Base-by-base conservation (phyloP, 1,140 invertebrate genomes). In the Drosophila bifasciata region DNA sequence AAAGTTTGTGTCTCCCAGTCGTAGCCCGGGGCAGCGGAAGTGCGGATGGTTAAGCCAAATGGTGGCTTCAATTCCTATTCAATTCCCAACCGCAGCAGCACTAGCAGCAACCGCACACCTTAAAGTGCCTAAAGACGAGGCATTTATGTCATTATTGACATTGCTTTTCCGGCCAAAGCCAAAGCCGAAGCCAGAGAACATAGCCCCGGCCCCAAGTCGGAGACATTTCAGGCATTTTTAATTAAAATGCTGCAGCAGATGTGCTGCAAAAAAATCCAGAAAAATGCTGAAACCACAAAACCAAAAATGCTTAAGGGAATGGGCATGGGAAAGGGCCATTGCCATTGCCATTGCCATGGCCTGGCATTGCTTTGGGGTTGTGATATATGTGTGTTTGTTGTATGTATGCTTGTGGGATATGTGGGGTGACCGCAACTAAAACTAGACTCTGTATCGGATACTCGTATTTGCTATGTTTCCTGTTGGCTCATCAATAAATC, bases 401-500 rank as follows among this genome's bases (percentile, higher is more conserved):
- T 8, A 39, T 43, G 7, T 25, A 51, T 36, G 23, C 25, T 28
- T 28, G 6, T 25, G 45, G 11, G 25, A 25, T 51, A 7, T 51
- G 28, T 7, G 49, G 49, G 32, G 11, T 36, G 32, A 36, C 48
- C 41, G 16, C 44, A 50, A 46, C 68, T 43, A 62, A 51, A 76
- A 76, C 58, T 76, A 59, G 53, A 57, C 43, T 51, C 45, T 41
- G 49, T 60, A 61, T 56, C 76, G 56, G 60, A 66, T 57, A 56
- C 21, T 56, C 44, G 60, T 41, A 77, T 83, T 77, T 76, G 74
- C 69, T 43, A 73, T 76, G 77, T 73, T 83, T 84, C 64, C 57
- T 76, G 77, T 64, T 74, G 58, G 73, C 83, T 88, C 81, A 86
- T 88, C 83, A 86, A 86, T 86, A 86, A 86, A 88, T 86, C 81